phyloP scores from a whole-genome alignment of 2,888 invertebrate genomes.

The Dioctria rufipes region DNA sequence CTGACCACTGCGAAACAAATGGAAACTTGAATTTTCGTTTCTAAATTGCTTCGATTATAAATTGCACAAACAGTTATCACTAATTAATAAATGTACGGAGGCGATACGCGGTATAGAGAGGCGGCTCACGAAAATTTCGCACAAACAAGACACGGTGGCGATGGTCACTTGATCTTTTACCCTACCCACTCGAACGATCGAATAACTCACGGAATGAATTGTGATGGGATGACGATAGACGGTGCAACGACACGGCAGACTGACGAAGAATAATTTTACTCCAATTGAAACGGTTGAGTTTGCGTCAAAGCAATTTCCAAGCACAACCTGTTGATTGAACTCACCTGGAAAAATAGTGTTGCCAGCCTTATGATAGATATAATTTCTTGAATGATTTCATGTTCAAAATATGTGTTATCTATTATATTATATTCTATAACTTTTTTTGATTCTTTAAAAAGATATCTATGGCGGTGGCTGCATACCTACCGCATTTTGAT shows the following conservation, averaged over 20 bases:
- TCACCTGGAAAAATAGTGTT: conserved; percentile 33
- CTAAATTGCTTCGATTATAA: conserved; percentile 27
- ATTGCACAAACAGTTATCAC: conserved; percentile 25
- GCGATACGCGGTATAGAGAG: no score
- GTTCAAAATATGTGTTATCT: no score
- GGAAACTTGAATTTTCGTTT: conserved; percentile 11
- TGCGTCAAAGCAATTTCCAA: conserved; percentile 34
- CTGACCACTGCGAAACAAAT: conserved; percentile 14
- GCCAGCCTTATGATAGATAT: neutral
- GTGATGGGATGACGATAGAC: neutral
- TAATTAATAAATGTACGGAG: conserved; percentile 8
- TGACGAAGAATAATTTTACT: conserved; percentile 26
- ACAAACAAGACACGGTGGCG: neutral
- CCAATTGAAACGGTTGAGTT: conserved; percentile 29
- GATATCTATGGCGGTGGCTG: no score
- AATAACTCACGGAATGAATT: neutral
- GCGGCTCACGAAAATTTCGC: conserved; percentile 2
- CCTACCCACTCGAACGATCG: neutral
- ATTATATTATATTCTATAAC: no score
- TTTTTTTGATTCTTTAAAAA: no score
- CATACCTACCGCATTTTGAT: no score
- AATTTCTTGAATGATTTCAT: no score
- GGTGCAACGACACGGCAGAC: conserved; percentile 45
- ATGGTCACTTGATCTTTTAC: conserved; percentile 8
- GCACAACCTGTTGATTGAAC: conserved; percentile 17